Percentiles rank a stretch among this genome's conserved stretches.
Conservation (phyloP, 2,888 invertebrate species). For the Zootermopsis nevadensis region DNA sequence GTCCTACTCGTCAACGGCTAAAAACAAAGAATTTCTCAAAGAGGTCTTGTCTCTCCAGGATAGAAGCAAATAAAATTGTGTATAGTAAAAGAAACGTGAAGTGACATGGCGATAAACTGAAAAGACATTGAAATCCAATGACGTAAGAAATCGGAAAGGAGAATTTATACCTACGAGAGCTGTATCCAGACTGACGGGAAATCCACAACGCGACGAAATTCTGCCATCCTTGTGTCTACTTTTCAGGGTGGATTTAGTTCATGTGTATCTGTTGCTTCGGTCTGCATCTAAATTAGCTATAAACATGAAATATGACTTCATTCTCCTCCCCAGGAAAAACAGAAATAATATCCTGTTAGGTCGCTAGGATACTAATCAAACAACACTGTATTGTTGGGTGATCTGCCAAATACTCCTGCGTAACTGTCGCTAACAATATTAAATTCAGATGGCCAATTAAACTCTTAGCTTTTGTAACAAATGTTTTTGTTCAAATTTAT, state of each 20-base stretch:
- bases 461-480: neutral
- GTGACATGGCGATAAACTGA: neutral
- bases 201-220: neutral
- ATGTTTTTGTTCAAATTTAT: neutral
- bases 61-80: neutral
- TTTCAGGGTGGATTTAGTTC: neutral
- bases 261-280: too few relatives aligned
- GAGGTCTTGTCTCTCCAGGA: neutral
- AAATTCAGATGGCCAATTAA: neutral
- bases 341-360: neutral
- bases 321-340: too few relatives aligned
- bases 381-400: neutral
- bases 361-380: neutral
- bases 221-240: neutral
- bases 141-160: neutral
- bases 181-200: neutral
- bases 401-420: neutral
- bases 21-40: neutral
- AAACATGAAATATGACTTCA: too few relatives aligned
- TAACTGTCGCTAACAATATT: neutral
- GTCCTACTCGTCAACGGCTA: neutral
- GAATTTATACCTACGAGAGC: neutral
- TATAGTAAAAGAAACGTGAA: neutral
- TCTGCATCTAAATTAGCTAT: too few relatives aligned
- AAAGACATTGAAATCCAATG: neutral